Conservation (phyloP, 2,113 vertebrate genomes). For the Pterocles orientalis region DNA sequence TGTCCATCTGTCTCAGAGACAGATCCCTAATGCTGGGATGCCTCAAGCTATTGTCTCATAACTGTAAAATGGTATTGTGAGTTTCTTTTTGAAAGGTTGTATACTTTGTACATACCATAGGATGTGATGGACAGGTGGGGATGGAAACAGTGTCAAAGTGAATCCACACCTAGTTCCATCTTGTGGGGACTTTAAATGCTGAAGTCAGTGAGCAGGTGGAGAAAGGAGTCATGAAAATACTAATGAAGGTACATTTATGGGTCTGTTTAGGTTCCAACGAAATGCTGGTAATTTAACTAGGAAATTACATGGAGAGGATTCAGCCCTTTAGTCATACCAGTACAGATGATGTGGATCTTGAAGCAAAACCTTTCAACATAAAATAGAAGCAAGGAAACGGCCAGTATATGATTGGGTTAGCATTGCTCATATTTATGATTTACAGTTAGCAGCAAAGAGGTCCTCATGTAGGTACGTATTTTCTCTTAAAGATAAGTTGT, state of each 20-base stretch:
- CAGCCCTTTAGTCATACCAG: neutral
- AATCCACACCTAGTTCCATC: neutral
- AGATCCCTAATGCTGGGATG: neutral
- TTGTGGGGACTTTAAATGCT: neutral
- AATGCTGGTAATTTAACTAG: neutral
- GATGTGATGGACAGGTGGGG: neutral
- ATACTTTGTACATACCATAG: neutral
- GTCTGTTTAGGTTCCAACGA: neutral
- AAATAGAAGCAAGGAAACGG: neutral
- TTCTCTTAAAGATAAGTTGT: neutral
- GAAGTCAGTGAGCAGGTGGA: neutral
- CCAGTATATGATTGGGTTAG: neutral
- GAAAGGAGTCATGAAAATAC: neutral
- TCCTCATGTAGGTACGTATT: neutral
- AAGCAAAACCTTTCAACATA: neutral
- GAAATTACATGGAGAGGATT: neutral
- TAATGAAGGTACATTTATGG: neutral
- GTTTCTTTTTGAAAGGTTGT: neutral
- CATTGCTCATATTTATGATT: neutral
- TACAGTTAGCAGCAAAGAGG: neutral
- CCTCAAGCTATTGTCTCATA: neutral
- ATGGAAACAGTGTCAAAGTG: neutral
- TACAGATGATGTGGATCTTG: neutral
- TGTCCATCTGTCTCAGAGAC: neutral
- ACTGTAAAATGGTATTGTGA: neutral